Evolutionary conservation across 2,888 invertebrate genomes (phyloP).

Genomic region (Platypus cylindrus): DNA sequence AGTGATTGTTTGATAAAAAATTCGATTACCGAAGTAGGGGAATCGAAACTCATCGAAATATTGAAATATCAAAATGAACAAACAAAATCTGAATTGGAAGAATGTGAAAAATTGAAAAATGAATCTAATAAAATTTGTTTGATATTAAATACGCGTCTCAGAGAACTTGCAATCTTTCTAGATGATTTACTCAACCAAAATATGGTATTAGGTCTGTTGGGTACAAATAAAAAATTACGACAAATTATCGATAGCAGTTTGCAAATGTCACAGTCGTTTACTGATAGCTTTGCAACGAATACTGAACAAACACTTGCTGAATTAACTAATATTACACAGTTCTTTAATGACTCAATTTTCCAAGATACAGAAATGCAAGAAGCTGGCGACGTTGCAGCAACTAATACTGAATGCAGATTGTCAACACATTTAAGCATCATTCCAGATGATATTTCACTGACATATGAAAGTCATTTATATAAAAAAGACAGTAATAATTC

Average conservation of each 20-base stretch:
- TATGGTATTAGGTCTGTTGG: slow-evolving; percentile 42
- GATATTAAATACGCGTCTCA: slow-evolving; percentile 45
- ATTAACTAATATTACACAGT: slow-evolving; percentile 37
- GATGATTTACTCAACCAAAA: slow-evolving; percentile 51
- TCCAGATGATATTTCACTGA: slow-evolving; percentile 27
- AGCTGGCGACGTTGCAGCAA: slow-evolving; percentile 7
- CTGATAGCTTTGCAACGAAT: slow-evolving; percentile 33
- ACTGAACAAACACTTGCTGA: slow-evolving; percentile 39
- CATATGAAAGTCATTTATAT: slow-evolving; percentile 28
- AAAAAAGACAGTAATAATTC: slow-evolving; percentile 16
- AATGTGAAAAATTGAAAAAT: slow-evolving; percentile 30
- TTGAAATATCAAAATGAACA: slow-evolving; percentile 17
- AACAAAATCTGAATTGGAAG: slow-evolving; percentile 28
- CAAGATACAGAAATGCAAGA: slow-evolving; percentile 20
- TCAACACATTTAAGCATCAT: slow-evolving; percentile 25
- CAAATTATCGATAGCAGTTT: slow-evolving; percentile 42
- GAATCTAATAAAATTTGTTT: slow-evolving; percentile 36
- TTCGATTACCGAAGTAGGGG: slow-evolving; percentile 25
- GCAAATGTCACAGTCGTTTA: slow-evolving; percentile 40
- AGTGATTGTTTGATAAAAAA: slow-evolving; percentile 18
- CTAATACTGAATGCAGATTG: slow-evolving; percentile 16
- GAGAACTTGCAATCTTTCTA: slow-evolving; percentile 52
- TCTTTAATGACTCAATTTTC: slow-evolving; percentile 30
- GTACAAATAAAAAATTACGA: slow-evolving; percentile 40
- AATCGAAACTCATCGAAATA: slow-evolving; percentile 20